Evolutionary conservation across 2,888 invertebrate species (phyloP).

Genomic region (Drosophila nr. medialis): DNA sequence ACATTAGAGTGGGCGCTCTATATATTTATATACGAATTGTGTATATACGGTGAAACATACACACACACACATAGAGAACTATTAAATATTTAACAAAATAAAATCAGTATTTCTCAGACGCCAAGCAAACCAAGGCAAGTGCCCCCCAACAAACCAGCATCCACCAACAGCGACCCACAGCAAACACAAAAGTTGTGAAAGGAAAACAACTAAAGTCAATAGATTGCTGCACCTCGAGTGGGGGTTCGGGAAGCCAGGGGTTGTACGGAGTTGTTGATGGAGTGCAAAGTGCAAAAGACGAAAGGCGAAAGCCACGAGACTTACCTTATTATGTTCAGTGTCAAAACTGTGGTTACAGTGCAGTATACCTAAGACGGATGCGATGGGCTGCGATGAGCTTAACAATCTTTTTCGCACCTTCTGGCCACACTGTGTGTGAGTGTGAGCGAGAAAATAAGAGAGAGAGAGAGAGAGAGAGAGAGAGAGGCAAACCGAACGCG

Average conservation of each 20-base stretch:
- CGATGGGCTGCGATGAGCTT: slow-evolving; percentile 38
- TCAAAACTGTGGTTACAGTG: slow-evolving; percentile 10
- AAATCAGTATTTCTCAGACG: slow-evolving; percentile 25
- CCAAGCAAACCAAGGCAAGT: slow-evolving; percentile 1
- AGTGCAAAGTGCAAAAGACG: background rate
- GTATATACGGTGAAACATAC: background rate
- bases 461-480: slow-evolving; percentile 23
- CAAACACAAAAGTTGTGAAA: slow-evolving; percentile 37
- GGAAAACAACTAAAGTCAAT: slow-evolving; percentile 41
- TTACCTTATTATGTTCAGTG: slow-evolving; percentile 1
- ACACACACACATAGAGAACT: slow-evolving; percentile 12
- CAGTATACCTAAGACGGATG: slow-evolving; percentile 35
- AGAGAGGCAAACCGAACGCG: slow-evolving; percentile 67
- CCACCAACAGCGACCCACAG: slow-evolving; percentile 4
- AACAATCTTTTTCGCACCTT: slow-evolving; percentile 49
- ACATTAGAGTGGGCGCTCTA: slow-evolving; percentile 43
- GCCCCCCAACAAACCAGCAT: background rate
- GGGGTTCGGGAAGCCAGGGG: background rate
- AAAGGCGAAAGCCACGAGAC: background rate
- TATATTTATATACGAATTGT: slow-evolving; percentile 28
- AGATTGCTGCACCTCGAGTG: slow-evolving; percentile 4
- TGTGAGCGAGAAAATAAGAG: slow-evolving; percentile 1
- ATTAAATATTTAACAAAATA: slow-evolving; percentile 27
- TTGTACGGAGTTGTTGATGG: background rate
- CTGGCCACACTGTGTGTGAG: slow-evolving; percentile 37